These are phyloP conservation scores for Charadrius vociferus DNA, from an alignment of 2,113 vertebrate species.

Conservation along the genomic window DNA sequence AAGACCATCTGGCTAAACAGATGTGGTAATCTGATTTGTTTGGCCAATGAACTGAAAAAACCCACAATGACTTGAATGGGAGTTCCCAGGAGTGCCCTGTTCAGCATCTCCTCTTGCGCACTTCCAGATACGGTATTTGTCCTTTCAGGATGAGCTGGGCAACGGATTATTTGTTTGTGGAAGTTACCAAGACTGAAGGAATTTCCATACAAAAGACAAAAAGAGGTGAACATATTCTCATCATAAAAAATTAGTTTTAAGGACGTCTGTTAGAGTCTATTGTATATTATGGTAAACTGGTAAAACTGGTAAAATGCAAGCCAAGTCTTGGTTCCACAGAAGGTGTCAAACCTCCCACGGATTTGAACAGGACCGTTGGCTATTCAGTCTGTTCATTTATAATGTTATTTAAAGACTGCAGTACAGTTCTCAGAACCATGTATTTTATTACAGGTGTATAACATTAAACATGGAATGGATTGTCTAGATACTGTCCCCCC, in stretches of 20 bases:
- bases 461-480: background rate
- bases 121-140: background rate
- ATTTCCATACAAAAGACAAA: background rate
- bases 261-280: background rate
- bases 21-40: conserved; percentile 31
- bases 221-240: background rate
- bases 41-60: conserved; percentile 15
- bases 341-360: background rate
- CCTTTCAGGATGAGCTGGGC: background rate
- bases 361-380: background rate
- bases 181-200: background rate
- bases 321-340: background rate
- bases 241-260: background rate
- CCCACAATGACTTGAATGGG: background rate
- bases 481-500: background rate
- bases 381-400: background rate
- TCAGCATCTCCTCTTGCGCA: background rate
- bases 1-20: conserved; percentile 35
- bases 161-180: background rate
- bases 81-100: background rate
- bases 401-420: background rate
- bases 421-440: background rate
- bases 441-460: background rate
- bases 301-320: background rate
- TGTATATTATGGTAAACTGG: too few species aligned